phyloP scores from a whole-genome alignment of 2,797 vertebrate genomes.

The Oreochromis grahami region DNA sequence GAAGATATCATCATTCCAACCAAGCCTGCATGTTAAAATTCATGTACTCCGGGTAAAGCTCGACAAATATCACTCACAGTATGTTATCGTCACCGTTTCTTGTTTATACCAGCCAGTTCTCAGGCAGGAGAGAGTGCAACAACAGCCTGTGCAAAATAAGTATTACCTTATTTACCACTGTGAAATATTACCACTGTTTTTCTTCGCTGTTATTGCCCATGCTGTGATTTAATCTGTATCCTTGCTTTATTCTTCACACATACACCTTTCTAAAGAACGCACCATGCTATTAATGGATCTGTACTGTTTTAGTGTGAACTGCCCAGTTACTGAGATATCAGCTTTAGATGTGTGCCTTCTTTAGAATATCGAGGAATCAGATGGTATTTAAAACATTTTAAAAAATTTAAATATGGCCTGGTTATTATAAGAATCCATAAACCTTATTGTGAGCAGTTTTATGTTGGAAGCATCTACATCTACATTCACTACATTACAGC shows the following conservation, averaged over 20 bases:
- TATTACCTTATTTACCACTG: background rate
- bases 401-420: background rate
- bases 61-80: background rate
- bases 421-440: background rate
- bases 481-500: background rate
- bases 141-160: background rate
- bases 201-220: background rate
- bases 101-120: background rate
- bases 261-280: background rate
- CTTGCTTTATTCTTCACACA: background rate
- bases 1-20: background rate
- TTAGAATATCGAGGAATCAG: background rate
- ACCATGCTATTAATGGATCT: background rate
- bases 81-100: background rate
- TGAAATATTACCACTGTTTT: background rate
- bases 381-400: background rate
- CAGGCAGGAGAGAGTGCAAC: background rate
- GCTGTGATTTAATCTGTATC: background rate
- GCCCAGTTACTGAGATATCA: background rate
- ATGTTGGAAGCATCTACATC: background rate
- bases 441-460: background rate
- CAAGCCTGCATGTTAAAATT: background rate
- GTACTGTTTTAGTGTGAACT: background rate
- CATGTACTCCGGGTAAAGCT: background rate
- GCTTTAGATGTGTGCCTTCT: background rate